Evolutionary conservation across 1,140 invertebrate genomes (phyloP).

Genomic region (Dendrolimus kikuchii): DNA sequence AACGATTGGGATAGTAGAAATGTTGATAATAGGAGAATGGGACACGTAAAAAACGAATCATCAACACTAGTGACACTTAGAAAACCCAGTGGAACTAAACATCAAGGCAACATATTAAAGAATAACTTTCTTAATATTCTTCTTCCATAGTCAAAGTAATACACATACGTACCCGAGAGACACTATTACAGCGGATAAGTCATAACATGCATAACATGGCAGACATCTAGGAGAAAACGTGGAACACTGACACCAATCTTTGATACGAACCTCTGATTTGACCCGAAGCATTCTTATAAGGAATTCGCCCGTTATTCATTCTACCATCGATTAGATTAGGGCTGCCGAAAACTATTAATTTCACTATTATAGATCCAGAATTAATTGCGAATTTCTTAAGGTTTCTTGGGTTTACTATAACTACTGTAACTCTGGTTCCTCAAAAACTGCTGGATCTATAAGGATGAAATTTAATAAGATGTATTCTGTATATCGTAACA

Average conservation of each 20-base stretch:
- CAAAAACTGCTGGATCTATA: no score
- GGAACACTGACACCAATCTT: constrained; percentile 56
- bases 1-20: no score
- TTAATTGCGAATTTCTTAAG: neutral
- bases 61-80: no score
- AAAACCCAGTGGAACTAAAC: no score
- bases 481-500: no score
- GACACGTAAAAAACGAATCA: no score
- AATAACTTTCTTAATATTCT: no score
- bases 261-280: constrained; percentile 51
- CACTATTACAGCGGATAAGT: constrained; percentile 26
- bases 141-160: constrained; percentile 12
- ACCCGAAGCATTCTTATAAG: constrained; percentile 53
- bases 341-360: constrained; percentile 13
- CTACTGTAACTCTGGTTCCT: no score
- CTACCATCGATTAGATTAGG: constrained; percentile 26
- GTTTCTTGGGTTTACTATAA: neutral
- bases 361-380: neutral
- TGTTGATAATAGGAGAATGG: no score
- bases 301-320: constrained; percentile 50
- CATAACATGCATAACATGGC: no score
- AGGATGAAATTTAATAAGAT: no score
- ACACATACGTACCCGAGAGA: constrained; percentile 31
- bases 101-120: no score
- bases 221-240: constrained; percentile 63